Evolutionary conservation across 2,888 invertebrate species (phyloP), one percentile per base, ranked within the genome.

Genomic region (Bombylius discolor): DNA sequence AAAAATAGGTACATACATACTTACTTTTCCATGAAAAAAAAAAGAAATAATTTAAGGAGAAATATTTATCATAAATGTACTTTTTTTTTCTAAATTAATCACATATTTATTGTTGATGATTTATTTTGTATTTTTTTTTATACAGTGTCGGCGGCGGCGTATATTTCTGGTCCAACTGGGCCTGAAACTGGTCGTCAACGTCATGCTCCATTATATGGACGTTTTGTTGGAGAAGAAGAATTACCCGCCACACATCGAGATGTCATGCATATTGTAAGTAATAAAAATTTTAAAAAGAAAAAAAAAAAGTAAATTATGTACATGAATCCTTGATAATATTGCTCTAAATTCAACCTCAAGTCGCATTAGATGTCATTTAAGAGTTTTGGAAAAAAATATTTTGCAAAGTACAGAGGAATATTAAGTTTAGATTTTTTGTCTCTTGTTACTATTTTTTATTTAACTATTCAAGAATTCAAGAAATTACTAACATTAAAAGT

Each of bases 191-290:
- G 79, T 63, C 73, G 78, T 62, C 78, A 82, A 72, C 81, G 85
- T 71, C 86, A 87, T 75, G 86, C 83, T 69, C 89, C 91, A 64
- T 83, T 92, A 66, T 92, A 92, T 76, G 92, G 92, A 67, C 82
- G 92, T 70, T 81, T 93, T 78, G 91, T 92, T 68, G 87, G 87
- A 68, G 92, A 91, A 78, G 92, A 93, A 71, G 89, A 89, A 75
- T 80, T 90, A 67, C 74, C 74, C 64, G 70, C 73, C 64, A 70
- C 74, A 64, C 74, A 74, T 68, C 71, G 74, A 65, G 74, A 74
- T 70, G 73, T 72, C 58, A 73, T 74, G 69, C 74, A 74, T 68
- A 74, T 73, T 66, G 74, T 74, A 64, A 71, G 68, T 59, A 23
- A 23, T 23, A 23, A 3, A 23, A 23, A 23, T 23, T 23, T 23